Evolutionary conservation across 2,888 invertebrate species (phyloP).

Genomic region (Ceramica pisi): DNA sequence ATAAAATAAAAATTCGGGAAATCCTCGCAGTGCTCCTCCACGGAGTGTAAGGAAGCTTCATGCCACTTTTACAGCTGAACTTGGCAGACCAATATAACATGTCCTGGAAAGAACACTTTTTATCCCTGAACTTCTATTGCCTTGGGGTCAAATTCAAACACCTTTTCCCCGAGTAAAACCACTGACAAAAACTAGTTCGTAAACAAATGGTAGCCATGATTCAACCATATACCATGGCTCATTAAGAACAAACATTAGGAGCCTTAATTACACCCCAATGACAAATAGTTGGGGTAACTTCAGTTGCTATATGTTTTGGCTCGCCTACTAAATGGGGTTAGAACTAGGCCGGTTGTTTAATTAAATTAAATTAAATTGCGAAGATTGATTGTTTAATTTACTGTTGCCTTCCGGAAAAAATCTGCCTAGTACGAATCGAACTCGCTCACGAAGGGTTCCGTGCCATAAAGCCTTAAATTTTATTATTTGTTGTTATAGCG

Average conservation of each 20-base stretch:
- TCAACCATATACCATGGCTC: slow-evolving; percentile 41
- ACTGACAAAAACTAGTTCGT: not conserved
- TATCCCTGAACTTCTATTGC: not conserved
- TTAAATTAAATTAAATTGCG: slow-evolving; percentile 40
- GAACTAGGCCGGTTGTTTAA: slow-evolving; percentile 29
- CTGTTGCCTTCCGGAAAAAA: not conserved
- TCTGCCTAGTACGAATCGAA: too few species aligned
- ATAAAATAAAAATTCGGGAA: too few species aligned
- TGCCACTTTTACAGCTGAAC: too few species aligned
- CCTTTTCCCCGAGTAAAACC: not conserved
- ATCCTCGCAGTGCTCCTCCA: too few species aligned
- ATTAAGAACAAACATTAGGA: slow-evolving; percentile 58
- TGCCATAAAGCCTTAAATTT: too few species aligned
- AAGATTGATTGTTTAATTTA: slow-evolving; percentile 27
- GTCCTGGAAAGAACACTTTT: not conserved
- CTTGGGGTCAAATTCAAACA: too few species aligned
- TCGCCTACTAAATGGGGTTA: slow-evolving; percentile 31
- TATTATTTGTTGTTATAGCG: too few species aligned
- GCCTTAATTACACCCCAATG: slow-evolving; percentile 59
- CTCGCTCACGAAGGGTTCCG: too few species aligned
- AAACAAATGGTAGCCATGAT: slow-evolving; percentile 21
- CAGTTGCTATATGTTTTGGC: slow-evolving; percentile 37
- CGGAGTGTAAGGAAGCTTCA: too few species aligned
- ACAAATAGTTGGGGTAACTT: slow-evolving; percentile 49
- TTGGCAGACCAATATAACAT: too few species aligned